phyloP scores from a whole-genome alignment of 2,888 invertebrate species.

The Acleris cristana region DNA sequence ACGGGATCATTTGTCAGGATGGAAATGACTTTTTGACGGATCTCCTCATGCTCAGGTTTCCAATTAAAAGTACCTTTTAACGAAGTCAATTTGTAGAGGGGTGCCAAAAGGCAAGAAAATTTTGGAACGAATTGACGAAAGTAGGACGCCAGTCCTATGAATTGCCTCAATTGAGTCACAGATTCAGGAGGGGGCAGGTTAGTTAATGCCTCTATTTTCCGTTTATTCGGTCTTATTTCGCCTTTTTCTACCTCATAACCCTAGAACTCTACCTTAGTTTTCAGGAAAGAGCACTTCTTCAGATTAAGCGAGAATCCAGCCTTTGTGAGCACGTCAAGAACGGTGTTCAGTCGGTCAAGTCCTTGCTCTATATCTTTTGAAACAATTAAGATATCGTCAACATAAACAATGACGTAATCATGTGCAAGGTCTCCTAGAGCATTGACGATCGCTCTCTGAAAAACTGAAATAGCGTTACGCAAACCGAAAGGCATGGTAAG shows the following conservation, averaged over 20 bases:
- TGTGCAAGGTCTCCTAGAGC: rapidly evolving
- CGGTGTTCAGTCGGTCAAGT: slow-evolving; percentile 11
- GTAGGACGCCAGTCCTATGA: too few species aligned
- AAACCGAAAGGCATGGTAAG: too few species aligned
- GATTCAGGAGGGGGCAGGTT: slow-evolving; percentile 20
- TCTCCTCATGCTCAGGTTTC: too few species aligned
- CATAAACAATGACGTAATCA: slow-evolving; percentile 6
- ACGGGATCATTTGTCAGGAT: too few species aligned
- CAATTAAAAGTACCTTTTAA: too few species aligned
- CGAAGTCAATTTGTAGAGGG: too few species aligned
- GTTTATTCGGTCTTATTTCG: background rate
- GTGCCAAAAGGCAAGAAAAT: background rate
- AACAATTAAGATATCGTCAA: slow-evolving; percentile 20
- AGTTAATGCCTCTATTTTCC: slow-evolving; percentile 9
- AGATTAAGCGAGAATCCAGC: slow-evolving; percentile 7
- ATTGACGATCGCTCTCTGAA: rapidly evolving
- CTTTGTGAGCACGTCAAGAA: background rate
- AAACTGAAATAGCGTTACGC: too few species aligned
- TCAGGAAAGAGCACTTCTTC: slow-evolving; percentile 4
- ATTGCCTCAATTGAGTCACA: background rate
- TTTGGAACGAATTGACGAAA: background rate
- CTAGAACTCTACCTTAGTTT: background rate
- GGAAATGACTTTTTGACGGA: too few species aligned
- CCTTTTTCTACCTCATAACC: slow-evolving; percentile 37
- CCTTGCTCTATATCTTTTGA: background rate